Evolutionary conservation across 1,140 invertebrate species (phyloP).

Genomic region (Heliconius hewitsoni): DNA sequence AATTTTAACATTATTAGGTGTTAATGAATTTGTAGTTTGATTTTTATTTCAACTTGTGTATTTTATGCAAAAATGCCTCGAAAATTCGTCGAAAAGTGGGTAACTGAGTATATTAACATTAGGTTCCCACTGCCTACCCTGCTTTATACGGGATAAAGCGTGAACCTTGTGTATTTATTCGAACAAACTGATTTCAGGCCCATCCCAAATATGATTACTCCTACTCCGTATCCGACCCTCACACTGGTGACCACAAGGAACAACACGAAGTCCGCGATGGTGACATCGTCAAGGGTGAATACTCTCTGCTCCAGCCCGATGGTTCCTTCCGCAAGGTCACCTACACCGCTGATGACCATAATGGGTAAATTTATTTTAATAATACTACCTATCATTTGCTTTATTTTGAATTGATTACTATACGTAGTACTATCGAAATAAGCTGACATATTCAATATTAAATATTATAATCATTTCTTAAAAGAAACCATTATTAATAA

Average conservation of each 20-base stretch:
- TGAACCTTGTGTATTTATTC: background rate
- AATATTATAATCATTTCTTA: too few relatives aligned
- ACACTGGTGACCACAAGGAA: conserved; percentile 80
- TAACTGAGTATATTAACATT: too few relatives aligned
- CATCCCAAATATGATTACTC: conserved; percentile 80
- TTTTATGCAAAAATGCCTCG: too few relatives aligned
- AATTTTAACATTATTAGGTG: conserved; percentile 35
- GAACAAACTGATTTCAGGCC: conserved; percentile 47
- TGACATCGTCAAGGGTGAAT: conserved; percentile 78
- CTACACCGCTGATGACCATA: conserved; percentile 87
- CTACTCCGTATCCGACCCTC: conserved; percentile 79
- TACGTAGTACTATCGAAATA: too few relatives aligned
- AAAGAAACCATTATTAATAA: background rate
- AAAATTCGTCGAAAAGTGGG: too few relatives aligned
- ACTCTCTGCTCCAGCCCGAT: conserved; percentile 84
- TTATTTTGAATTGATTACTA: background rate
- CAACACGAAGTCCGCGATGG: conserved; percentile 80
- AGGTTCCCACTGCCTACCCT: too few relatives aligned
- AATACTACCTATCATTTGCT: background rate
- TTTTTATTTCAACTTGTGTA: background rate
- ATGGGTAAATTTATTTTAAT: conserved; percentile 77
- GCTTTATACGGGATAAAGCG: too few relatives aligned
- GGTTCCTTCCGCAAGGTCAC: conserved; percentile 87
- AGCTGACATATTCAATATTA: too few relatives aligned
- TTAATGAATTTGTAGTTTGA: conserved; percentile 14